Percentiles rank a stretch among this genome's conserved stretches.
These are phyloP conservation scores for Oreotragus oreotragus DNA, from an alignment of 2,113 vertebrate species.

Conservation along the genomic window DNA sequence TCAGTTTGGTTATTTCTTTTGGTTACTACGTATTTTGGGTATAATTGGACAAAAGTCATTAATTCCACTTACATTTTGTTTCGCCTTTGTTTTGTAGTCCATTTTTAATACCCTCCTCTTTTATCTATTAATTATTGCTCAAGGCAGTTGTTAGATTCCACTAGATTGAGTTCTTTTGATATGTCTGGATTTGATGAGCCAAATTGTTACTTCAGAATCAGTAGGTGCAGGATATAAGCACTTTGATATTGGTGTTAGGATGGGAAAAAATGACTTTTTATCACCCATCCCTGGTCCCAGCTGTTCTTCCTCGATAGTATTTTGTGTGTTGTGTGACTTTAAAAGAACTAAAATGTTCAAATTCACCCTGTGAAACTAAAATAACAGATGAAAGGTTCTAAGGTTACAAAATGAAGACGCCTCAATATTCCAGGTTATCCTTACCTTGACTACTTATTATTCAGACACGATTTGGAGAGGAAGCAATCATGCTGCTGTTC, in stretches of 20 bases:
- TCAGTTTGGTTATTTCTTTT: not conserved
- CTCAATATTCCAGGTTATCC: conserved; percentile 7
- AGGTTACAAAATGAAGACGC: conserved; percentile 27
- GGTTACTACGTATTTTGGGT: not conserved
- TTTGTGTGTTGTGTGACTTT: not conserved
- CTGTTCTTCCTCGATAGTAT: not conserved
- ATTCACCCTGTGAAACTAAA: conserved; percentile 18
- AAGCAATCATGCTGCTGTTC: conserved; percentile 40
- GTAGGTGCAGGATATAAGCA: not conserved
- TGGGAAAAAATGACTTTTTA: not conserved
- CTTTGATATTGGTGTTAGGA: not conserved
- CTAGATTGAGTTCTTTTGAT: conserved; percentile 55
- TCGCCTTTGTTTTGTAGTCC: conserved; percentile 42
- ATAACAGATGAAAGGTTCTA: not conserved
- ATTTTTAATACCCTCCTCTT: conserved; percentile 42
- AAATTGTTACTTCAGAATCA: conserved; percentile 63
- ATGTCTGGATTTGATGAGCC: conserved; percentile 52
- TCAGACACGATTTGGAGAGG: conserved; percentile 39
- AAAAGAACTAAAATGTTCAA: conserved; percentile 36
- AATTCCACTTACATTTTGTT: conserved; percentile 22
- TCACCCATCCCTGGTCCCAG: not conserved
- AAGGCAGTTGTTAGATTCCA: conserved; percentile 58
- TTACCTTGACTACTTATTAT: conserved; percentile 54
- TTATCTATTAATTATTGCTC: conserved; percentile 59
- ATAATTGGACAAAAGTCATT: conserved; percentile 49